Evolutionary conservation across 2,113 vertebrate genomes (phyloP).

Genomic region (Cyanoderma ruficeps): DNA sequence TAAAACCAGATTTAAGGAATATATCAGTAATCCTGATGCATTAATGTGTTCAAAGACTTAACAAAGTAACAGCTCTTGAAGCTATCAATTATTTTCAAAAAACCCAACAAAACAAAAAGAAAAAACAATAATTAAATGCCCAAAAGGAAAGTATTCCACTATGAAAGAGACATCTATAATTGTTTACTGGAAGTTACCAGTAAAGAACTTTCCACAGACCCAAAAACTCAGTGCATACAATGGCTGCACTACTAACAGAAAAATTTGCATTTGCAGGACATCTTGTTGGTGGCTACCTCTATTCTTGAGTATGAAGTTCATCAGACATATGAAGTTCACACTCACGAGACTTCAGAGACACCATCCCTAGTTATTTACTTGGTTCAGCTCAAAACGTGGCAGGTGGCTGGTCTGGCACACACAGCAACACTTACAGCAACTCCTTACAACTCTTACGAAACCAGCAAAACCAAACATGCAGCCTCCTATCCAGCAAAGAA

Average conservation of each 20-base stretch:
- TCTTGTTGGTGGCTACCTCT: background rate
- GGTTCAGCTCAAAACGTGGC: background rate
- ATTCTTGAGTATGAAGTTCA: background rate
- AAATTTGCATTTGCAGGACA: background rate
- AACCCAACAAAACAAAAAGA: background rate
- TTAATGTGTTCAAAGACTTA: background rate
- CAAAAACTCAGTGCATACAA: background rate
- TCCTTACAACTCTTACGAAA: background rate
- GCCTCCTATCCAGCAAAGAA: background rate
- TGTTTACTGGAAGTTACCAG: background rate
- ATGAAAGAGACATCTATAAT: background rate
- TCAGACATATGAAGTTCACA: background rate
- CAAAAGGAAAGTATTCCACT: background rate
- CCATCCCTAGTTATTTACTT: background rate
- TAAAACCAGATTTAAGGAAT: background rate
- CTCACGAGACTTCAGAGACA: background rate
- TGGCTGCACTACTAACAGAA: background rate
- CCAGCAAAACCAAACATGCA: background rate
- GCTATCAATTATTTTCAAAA: background rate
- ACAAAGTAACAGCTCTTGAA: background rate
- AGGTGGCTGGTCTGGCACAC: background rate
- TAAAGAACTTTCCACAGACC: background rate
- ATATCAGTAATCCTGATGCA: background rate
- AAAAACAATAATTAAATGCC: accelerated
- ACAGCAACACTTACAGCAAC: background rate